These are phyloP conservation scores for Metacarcinus magister DNA, from an alignment of 2,888 invertebrate species.

Conservation along the genomic window DNA sequence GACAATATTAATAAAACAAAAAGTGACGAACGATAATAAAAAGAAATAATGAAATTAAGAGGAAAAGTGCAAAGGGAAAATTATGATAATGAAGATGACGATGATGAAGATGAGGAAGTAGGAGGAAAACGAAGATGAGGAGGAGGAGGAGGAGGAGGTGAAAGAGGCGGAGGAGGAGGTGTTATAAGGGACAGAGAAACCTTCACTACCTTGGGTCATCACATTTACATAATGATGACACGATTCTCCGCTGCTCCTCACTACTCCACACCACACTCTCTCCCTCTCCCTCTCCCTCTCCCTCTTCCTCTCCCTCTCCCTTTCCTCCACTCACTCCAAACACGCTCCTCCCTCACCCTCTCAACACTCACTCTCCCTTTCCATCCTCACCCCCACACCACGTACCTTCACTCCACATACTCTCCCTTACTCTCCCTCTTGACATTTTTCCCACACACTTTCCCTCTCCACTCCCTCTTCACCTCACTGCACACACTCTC, in stretches of 20 bases:
- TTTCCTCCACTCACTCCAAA: neutral
- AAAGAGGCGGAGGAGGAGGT: neutral
- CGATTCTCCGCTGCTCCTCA: neutral
- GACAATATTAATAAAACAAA: too few species aligned
- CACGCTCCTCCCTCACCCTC: neutral
- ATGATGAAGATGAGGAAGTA: neutral
- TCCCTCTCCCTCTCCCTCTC: neutral
- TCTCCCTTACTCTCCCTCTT: neutral
- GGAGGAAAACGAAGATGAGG: neutral
- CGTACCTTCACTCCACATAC: neutral
- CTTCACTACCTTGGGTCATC: conserved; percentile 5
- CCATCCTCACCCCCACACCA: neutral
- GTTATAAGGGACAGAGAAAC: neutral
- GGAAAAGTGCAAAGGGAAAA: neutral
- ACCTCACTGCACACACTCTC: neutral
- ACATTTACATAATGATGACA: conserved; percentile 57
- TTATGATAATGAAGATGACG: neutral
- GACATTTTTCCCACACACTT: neutral
- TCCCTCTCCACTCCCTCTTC: too few species aligned
- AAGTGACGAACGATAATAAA: neutral
- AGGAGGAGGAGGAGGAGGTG: neutral
- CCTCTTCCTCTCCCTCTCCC: neutral
- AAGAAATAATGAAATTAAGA: neutral
- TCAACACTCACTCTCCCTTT: neutral
- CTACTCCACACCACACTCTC: neutral